A percentile compares a stretch with the other conserved stretches of the same genome.
These are phyloP conservation scores for Catalaphyllia jardinei DNA, from an alignment of 64 coral and sea anemone genomes.

Conservation along the genomic window DNA sequence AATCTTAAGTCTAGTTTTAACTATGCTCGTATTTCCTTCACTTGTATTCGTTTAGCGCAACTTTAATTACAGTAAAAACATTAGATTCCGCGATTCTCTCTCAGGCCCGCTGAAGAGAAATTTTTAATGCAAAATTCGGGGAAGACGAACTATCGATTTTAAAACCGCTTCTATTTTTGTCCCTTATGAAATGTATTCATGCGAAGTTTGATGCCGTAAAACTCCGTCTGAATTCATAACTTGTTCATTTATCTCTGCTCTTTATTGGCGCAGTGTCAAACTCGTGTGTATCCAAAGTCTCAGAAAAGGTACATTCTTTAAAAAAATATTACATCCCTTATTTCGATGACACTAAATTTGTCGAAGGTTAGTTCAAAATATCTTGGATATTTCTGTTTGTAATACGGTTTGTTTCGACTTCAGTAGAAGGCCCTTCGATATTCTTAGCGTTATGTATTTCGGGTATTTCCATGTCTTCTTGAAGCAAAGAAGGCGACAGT, in stretches of 20 bases:
- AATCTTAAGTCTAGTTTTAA: too few species aligned
- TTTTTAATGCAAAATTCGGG: not conserved
- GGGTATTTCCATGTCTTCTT: conserved; percentile 17
- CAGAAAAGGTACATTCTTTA: not conserved
- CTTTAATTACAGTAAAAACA: too few species aligned
- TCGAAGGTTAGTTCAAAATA: not conserved
- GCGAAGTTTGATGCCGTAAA: conserved; percentile 1
- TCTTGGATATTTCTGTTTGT: not conserved
- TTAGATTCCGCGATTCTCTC: too few species aligned
- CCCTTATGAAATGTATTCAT: not conserved
- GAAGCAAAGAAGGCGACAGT: conserved; percentile 25
- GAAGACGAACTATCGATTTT: not conserved
- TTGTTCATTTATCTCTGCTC: not conserved
- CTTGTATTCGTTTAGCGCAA: too few species aligned
- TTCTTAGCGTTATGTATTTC: not conserved
- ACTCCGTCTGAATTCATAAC: not conserved
- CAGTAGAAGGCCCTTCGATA: not conserved
- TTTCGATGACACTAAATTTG: not conserved
- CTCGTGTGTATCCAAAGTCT: not conserved
- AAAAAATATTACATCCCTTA: not conserved
- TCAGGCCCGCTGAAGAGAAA: not conserved
- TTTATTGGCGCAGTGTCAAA: not conserved
- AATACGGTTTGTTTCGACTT: not conserved
- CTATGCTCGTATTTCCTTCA: too few species aligned
- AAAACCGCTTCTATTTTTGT: not conserved